These are phyloP conservation scores for Clarias laeviceps DNA, from an alignment of 2,797 vertebrate species.

Conservation along the genomic window DNA sequence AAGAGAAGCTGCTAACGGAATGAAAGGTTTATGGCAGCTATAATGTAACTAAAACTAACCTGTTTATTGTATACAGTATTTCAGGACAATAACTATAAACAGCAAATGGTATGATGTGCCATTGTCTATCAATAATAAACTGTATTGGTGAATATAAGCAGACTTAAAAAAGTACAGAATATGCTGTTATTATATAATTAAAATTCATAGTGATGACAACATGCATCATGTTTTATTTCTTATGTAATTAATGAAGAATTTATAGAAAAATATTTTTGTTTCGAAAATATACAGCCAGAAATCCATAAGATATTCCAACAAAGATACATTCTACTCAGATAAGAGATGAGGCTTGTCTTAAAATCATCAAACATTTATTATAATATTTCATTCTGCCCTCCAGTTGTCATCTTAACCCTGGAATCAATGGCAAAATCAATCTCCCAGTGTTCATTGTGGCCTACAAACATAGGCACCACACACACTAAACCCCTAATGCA, in stretches of 20 bases:
- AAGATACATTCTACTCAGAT: neutral
- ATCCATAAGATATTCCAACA: neutral
- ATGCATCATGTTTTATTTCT: neutral
- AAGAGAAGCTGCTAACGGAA: neutral
- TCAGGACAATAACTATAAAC: neutral
- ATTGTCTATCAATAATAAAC: neutral
- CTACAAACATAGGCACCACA: no score
- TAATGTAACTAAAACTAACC: neutral
- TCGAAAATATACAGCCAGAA: neutral
- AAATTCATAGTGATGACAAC: neutral
- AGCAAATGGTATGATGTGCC: neutral
- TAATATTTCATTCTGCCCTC: neutral
- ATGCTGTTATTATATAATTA: neutral
- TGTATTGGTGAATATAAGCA: neutral
- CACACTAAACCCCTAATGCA: no score
- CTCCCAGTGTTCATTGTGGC: no score
- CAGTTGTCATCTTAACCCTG: no score
- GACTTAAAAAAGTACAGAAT: neutral
- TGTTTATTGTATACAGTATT: neutral
- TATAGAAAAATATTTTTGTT: neutral
- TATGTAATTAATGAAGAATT: neutral
- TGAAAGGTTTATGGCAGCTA: neutral
- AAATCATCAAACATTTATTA: constrained; percentile 14
- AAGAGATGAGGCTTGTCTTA: neutral
- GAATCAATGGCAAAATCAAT: no score